Evolutionary conservation across 2,113 vertebrate genomes (phyloP).

Genomic region (Psammodynastes pulverulentus): DNA sequence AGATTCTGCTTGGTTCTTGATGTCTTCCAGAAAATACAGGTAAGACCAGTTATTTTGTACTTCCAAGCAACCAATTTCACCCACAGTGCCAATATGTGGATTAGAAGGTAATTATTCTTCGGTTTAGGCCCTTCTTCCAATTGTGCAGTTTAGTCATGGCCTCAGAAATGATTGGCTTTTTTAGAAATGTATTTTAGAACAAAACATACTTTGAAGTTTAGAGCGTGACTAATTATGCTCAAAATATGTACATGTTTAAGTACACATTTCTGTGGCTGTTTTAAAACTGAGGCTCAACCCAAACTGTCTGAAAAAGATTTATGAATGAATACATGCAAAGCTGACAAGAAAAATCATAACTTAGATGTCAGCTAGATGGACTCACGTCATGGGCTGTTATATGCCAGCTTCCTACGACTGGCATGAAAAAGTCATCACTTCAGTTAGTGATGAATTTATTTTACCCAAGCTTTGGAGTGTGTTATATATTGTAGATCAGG

Average conservation of each 20-base stretch:
- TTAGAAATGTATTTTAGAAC: neutral
- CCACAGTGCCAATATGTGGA: neutral
- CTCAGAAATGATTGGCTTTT: neutral
- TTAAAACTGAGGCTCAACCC: neutral
- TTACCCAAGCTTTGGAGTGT: neutral
- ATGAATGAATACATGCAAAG: neutral
- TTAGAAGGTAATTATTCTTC: neutral
- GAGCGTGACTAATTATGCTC: neutral
- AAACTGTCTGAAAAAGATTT: neutral
- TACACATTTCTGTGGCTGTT: neutral
- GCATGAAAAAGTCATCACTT: neutral
- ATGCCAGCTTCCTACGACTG: neutral
- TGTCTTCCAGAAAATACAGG: neutral
- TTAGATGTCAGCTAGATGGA: neutral
- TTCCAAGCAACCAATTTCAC: neutral
- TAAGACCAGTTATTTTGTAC: neutral
- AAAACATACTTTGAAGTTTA: neutral
- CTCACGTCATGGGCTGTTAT: neutral
- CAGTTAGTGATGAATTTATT: neutral
- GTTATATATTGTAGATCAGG: neutral
- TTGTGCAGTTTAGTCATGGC: too few species aligned
- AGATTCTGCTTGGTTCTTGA: neutral
- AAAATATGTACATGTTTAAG: neutral
- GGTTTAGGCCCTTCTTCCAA: too few species aligned
- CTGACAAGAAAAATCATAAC: neutral